A percentile compares a stretch with the other conserved stretches of the same genome.
phyloP scores from a whole-genome alignment of 2,888 invertebrate genomes.

The Leptopilina myrica region DNA sequence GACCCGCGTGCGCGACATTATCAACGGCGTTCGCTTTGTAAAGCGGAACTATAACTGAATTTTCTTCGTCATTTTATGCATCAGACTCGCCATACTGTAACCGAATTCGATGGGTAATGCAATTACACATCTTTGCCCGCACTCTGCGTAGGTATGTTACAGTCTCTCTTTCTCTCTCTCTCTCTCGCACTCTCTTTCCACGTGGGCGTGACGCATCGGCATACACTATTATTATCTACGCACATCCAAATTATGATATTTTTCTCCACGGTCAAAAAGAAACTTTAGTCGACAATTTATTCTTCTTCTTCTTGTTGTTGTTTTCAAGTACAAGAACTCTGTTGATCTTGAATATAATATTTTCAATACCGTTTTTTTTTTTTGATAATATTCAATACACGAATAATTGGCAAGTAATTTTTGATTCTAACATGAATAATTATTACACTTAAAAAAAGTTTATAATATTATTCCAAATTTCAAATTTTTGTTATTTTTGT shows the following conservation, averaged over 20 bases:
- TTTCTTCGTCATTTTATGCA: conserved; percentile 76
- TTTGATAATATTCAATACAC: too few relatives aligned
- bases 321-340: too few relatives aligned
- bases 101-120: conserved; percentile 76
- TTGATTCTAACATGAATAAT: too few relatives aligned
- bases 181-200: conserved; percentile 6
- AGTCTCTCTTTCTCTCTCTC: conserved; percentile 10
- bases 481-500: too few relatives aligned
- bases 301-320: too few relatives aligned
- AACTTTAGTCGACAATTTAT: not conserved
- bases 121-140: conserved; percentile 76
- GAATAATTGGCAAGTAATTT: too few relatives aligned
- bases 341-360: too few relatives aligned
- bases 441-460: too few relatives aligned
- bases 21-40: conserved; percentile 74
- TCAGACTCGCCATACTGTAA: conserved; percentile 76
- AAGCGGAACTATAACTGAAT: conserved; percentile 76
- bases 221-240: conserved; percentile 35
- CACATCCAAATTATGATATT: conserved; percentile 24
- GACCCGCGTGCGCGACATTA: conserved; percentile 68
- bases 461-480: too few relatives aligned
- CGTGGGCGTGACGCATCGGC: conserved; percentile 37
- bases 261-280: conserved; percentile 12
- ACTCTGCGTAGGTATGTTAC: conserved; percentile 55
- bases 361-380: too few relatives aligned